Percentiles rank a stretch among this genome's conserved stretches.
Evolutionary conservation across 2,888 invertebrate genomes (phyloP).

Genomic region (Portevinia maculata): DNA sequence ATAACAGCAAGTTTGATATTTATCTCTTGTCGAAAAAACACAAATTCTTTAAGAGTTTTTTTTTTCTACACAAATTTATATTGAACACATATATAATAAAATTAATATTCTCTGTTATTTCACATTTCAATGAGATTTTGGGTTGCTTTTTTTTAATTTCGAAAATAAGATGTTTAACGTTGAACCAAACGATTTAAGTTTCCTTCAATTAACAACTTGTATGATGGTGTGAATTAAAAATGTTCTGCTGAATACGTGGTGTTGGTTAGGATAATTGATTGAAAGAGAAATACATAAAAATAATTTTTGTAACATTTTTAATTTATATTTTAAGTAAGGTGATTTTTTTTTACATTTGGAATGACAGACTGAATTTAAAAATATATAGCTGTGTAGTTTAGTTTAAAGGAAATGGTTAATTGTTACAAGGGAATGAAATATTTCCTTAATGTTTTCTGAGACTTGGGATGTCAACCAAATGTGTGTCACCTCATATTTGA

Average conservation of each 20-base stretch:
- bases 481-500: too few relatives aligned
- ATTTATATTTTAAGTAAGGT: too few relatives aligned
- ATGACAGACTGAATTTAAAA: too few relatives aligned
- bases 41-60: slow-evolving; percentile 37
- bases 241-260: slow-evolving; percentile 47
- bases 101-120: slow-evolving; percentile 39
- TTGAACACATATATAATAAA: slow-evolving; percentile 26
- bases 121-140: slow-evolving; percentile 5
- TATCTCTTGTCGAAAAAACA: slow-evolving; percentile 50
- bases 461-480: too few relatives aligned
- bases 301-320: too few relatives aligned
- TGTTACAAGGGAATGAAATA: too few relatives aligned
- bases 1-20: slow-evolving; percentile 61
- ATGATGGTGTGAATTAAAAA: slow-evolving; percentile 53
- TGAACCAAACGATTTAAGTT: slow-evolving; percentile 58
- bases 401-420: too few relatives aligned
- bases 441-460: too few relatives aligned
- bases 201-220: slow-evolving; percentile 57
- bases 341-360: too few relatives aligned
- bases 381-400: too few relatives aligned
- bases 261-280: slow-evolving; percentile 36
- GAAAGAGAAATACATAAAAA: slow-evolving; percentile 31
- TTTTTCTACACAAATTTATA: slow-evolving; percentile 6
- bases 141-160: slow-evolving; percentile 17
- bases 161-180: slow-evolving; percentile 40